Evolutionary conservation across 2,113 vertebrate genomes (phyloP), one percentile per base, ranked within the genome.

Genomic region (Taxidea taxus): DNA sequence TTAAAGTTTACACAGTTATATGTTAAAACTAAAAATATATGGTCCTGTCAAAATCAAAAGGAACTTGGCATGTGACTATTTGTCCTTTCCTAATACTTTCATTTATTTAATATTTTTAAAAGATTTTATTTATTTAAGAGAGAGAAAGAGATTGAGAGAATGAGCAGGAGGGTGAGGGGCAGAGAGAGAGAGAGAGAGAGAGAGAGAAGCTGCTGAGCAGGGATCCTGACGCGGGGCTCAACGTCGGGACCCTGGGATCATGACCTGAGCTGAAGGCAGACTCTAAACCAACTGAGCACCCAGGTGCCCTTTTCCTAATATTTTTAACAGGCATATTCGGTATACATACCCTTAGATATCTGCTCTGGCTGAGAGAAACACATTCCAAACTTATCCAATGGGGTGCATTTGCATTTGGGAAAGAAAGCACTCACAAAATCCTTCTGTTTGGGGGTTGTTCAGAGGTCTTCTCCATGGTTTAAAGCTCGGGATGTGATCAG

Each of bases 251-350:
- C 34, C 66, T 20, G 34, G 34, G 3, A 68, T 68, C 4, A 4
- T 21, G 66, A 68, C 66, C n/a, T 68, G 66, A 68, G 34, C 66
- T 37, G 66, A 68, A 68, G 34, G 34, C 66, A 68, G 34, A 37
- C 18, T 1, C 66, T 37, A n/a, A 68, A 68, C 13, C 4, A 2
- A 68, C 66, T 68, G 34, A 68, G 66, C 34, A 37, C 7, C 66
- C 66, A 68, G 3, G 8, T 8, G 34, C 66, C 29, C 18, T 44
- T 47, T 27, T 64, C 49, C 60, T 54, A 0, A 8, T 16, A 88
- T 92, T 98, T 95, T 92, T 95, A 74, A 89, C 3, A 47, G 72
- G 91, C 70, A 16, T 87, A 27, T 93, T 68, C n/a, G 92, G 86
- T 44, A 94, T 34, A 92, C 91, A 87, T 27, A 11, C n/a, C 39